These are phyloP conservation scores for Dicyrtomina minuta DNA, from an alignment of 2,888 invertebrate species.

Conservation along the genomic window DNA sequence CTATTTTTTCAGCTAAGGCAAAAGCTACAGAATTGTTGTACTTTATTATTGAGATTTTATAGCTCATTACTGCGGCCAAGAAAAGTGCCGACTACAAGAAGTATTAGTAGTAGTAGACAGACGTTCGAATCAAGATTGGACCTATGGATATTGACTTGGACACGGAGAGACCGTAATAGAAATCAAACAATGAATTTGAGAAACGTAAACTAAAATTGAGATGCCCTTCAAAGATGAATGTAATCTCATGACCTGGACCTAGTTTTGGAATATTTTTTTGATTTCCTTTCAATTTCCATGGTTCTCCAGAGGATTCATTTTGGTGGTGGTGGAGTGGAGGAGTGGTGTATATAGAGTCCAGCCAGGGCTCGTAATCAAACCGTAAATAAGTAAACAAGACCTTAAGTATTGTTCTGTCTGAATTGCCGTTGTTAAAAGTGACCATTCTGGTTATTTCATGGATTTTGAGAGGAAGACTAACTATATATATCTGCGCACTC, in stretches of 20 bases:
- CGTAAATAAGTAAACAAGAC: slow-evolving; percentile 20
- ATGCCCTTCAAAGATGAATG: slow-evolving; percentile 1
- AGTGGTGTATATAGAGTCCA: not conserved
- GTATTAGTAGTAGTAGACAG: too few species aligned
- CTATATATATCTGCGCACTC: too few species aligned
- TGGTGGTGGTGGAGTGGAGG: not conserved
- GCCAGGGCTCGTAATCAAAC: slow-evolving; percentile 11
- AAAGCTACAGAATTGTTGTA: not conserved
- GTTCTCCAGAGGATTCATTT: not conserved
- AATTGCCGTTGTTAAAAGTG: not conserved
- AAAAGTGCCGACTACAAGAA: too few species aligned
- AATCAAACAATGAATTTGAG: too few species aligned
- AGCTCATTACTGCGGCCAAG: not conserved
- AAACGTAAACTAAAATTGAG: not conserved
- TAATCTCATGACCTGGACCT: slow-evolving; percentile 31
- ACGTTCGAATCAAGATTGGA: too few species aligned
- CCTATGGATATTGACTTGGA: too few species aligned
- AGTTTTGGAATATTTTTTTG: slow-evolving; percentile 21
- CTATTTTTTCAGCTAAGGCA: not conserved
- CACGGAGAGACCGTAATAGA: too few species aligned
- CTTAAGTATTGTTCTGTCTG: not conserved
- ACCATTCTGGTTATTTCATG: too few species aligned
- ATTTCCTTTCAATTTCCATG: slow-evolving; percentile 4
- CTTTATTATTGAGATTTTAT: slow-evolving; percentile 11
- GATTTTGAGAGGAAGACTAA: too few species aligned